Conservation (phyloP, 2,113 vertebrate species). For the Antidorcas marsupialis region DNA sequence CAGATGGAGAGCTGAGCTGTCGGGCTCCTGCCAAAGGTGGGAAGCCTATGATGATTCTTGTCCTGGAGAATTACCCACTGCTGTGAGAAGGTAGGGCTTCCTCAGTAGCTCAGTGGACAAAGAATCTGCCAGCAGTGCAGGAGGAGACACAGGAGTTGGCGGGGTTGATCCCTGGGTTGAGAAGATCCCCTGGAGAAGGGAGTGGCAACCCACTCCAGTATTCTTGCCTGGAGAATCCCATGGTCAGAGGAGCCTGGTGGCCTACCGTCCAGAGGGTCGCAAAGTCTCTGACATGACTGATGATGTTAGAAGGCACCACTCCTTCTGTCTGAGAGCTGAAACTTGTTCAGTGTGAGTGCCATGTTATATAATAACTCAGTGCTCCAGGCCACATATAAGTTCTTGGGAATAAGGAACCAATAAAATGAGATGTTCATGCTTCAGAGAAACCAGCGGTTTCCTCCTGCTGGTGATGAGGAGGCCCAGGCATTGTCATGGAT, state of each 20-base stretch:
- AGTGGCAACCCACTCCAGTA: not conserved
- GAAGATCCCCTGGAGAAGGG: not conserved
- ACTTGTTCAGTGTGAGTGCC: not conserved
- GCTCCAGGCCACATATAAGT: accelerated
- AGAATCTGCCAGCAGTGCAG: not conserved
- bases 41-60: not conserved
- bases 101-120: not conserved
- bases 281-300: not conserved
- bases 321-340: not conserved
- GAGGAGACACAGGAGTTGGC: not conserved
- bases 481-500: not conserved
- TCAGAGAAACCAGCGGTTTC: not conserved
- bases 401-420: not conserved
- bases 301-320: not conserved
- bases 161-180: not conserved
- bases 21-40: not conserved
- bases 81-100: not conserved
- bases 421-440: not conserved
- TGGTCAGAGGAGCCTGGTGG: not conserved
- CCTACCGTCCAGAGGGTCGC: not conserved
- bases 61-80: not conserved
- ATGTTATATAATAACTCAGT: not conserved
- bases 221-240: not conserved
- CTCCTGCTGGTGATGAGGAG: not conserved
- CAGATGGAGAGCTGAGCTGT: not conserved